Conservation (phyloP, 2,888 invertebrate genomes). For the Apodemia hepburni region DNA sequence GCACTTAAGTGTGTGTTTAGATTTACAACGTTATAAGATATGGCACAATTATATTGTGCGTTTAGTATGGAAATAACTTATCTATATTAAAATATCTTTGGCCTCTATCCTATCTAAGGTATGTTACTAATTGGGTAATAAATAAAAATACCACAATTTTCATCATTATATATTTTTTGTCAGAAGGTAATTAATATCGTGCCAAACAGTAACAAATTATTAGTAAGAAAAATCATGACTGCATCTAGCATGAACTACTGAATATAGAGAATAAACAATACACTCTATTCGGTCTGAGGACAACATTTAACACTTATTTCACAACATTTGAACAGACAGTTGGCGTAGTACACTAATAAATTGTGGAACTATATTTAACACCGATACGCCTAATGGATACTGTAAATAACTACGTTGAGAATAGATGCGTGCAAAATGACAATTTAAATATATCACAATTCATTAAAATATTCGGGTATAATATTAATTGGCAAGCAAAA, state of each 20-base stretch:
- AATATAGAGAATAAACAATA: constrained; percentile 62
- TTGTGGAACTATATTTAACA: constrained; percentile 70
- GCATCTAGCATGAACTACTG: constrained; percentile 77
- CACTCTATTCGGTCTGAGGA: constrained; percentile 49
- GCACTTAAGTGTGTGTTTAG: too few relatives aligned
- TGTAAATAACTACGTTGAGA: constrained; percentile 51
- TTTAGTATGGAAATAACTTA: too few relatives aligned
- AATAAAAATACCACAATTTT: constrained; percentile 65
- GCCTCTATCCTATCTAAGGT: too few relatives aligned
- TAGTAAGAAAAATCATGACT: constrained; percentile 76
- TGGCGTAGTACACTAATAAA: constrained; percentile 57
- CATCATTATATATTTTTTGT: constrained; percentile 78
- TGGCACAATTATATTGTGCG: too few relatives aligned
- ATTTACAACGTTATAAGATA: too few relatives aligned
- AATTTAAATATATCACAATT: constrained; percentile 5
- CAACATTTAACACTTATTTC: constrained; percentile 74
- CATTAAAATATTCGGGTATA: constrained; percentile 7
- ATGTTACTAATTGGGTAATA: constrained; percentile 14
- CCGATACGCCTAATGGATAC: constrained; percentile 71
- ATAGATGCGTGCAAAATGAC: constrained; percentile 43
- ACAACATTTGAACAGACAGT: constrained; percentile 71
- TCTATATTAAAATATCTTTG: too few relatives aligned
- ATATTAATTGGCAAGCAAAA: not conserved
- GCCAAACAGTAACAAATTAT: constrained; percentile 79
- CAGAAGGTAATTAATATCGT: constrained; percentile 80